A percentile compares a stretch with the other conserved stretches of the same genome.
phyloP scores from a whole-genome alignment of 1,140 invertebrate genomes.

The Trypoxylus dichotomus region DNA sequence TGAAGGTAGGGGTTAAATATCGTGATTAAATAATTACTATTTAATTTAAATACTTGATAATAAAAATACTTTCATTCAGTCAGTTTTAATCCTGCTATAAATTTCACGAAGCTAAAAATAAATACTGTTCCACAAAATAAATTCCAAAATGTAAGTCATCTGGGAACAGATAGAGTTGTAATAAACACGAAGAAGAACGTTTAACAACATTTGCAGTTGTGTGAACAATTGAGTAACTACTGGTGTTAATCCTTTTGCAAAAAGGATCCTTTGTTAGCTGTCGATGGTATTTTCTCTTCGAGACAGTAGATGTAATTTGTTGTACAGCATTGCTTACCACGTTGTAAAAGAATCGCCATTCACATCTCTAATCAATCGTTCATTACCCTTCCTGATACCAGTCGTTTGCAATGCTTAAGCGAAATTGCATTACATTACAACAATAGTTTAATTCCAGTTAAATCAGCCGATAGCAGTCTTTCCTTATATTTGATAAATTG shows the following conservation, averaged over 20 bases:
- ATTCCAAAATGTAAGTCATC: too few species aligned
- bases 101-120: too few species aligned
- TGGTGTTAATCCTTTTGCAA: not conserved
- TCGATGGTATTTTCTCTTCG: not conserved
- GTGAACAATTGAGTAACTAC: not conserved
- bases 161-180: not conserved
- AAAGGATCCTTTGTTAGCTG: not conserved
- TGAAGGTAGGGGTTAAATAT: too few species aligned
- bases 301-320: not conserved
- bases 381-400: not conserved
- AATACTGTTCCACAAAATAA: too few species aligned
- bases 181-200: not conserved
- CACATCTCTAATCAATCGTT: not conserved
- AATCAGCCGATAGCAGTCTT: too few species aligned
- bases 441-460: too few species aligned
- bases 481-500: too few species aligned
- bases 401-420: not conserved
- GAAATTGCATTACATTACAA: not conserved
- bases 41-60: too few species aligned
- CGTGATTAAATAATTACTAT: too few species aligned
- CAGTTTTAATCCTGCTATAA: too few species aligned
- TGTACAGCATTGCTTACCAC: not conserved
- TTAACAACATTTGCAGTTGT: not conserved
- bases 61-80: too few species aligned
- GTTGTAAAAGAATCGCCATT: not conserved